These are phyloP conservation scores for Xylocampa areola DNA, from an alignment of 2,888 invertebrate genomes.

Conservation along the genomic window DNA sequence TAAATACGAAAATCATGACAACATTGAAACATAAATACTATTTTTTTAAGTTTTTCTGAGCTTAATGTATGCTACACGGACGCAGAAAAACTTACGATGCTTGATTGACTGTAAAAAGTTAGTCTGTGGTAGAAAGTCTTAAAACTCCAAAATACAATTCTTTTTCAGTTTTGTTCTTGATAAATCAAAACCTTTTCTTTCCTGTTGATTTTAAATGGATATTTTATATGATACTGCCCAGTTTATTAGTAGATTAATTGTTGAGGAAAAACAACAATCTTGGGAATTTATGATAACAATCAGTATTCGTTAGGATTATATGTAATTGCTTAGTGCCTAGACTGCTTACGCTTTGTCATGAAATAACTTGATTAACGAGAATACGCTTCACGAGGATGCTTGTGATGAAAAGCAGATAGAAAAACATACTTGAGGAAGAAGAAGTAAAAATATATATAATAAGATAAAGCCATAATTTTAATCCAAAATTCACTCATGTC, in stretches of 20 bases:
- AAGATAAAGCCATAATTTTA: too few species aligned
- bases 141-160: neutral
- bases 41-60: too few species aligned
- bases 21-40: too few species aligned
- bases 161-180: neutral
- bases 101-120: conserved; percentile 5
- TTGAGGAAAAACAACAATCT: conserved; percentile 44
- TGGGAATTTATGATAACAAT: conserved; percentile 27
- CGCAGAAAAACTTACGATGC: too few species aligned
- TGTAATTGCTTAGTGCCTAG: conserved; percentile 7
- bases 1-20: too few species aligned
- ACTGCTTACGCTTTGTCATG: too few species aligned
- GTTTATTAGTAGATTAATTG: conserved; percentile 1
- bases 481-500: too few species aligned
- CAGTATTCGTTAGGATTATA: conserved; percentile 14
- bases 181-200: neutral
- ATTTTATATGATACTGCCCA: neutral
- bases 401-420: too few species aligned
- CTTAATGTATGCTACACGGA: too few species aligned
- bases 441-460: too few species aligned
- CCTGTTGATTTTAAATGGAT: neutral
- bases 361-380: conserved; percentile 11
- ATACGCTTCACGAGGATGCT: too few species aligned
- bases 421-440: too few species aligned
- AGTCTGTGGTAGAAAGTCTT: neutral